Evolutionary conservation across 2,797 vertebrate species (phyloP).

Genomic region (Sciaenops ocellatus): DNA sequence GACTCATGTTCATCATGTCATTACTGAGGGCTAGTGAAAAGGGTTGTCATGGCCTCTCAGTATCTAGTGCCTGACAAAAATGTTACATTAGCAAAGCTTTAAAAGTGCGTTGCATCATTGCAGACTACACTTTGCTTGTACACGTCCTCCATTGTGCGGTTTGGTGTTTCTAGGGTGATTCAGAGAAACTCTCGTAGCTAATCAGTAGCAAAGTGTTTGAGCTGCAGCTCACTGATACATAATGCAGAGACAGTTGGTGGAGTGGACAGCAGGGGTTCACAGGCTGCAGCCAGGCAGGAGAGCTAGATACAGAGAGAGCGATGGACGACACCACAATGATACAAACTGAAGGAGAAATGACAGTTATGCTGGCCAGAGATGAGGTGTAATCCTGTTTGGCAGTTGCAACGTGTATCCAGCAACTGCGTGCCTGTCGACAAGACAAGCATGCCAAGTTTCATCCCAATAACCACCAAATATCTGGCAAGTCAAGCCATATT

Average conservation of each 20-base stretch:
- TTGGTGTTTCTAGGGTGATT: constrained; percentile 36
- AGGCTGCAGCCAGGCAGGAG: constrained; percentile 24
- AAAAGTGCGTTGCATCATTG: constrained; percentile 35
- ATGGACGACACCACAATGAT: neutral
- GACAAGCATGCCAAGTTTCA: constrained; percentile 46
- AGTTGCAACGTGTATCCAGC: constrained; percentile 45
- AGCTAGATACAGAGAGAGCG: constrained; percentile 10
- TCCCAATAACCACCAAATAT: constrained; percentile 44
- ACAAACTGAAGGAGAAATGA: constrained; percentile 27
- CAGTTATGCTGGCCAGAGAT: neutral
- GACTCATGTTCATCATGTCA: neutral
- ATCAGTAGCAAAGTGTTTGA: constrained; percentile 47
- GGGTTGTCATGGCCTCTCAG: neutral
- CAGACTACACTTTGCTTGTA: constrained; percentile 5
- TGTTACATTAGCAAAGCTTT: neutral
- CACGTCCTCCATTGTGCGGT: neutral
- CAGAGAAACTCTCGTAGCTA: constrained; percentile 41
- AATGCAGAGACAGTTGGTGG: constrained; percentile 51
- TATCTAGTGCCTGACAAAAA: neutral
- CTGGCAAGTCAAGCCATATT: constrained; percentile 24
- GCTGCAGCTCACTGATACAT: constrained; percentile 57
- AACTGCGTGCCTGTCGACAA: constrained; percentile 38
- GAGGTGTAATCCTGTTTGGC: constrained; percentile 22
- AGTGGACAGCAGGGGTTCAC: constrained; percentile 54
- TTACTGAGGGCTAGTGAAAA: constrained; percentile 13